Base-by-base conservation (phyloP, 92 coral and sea anemone genomes). In the Heliopora coerulea region DNA sequence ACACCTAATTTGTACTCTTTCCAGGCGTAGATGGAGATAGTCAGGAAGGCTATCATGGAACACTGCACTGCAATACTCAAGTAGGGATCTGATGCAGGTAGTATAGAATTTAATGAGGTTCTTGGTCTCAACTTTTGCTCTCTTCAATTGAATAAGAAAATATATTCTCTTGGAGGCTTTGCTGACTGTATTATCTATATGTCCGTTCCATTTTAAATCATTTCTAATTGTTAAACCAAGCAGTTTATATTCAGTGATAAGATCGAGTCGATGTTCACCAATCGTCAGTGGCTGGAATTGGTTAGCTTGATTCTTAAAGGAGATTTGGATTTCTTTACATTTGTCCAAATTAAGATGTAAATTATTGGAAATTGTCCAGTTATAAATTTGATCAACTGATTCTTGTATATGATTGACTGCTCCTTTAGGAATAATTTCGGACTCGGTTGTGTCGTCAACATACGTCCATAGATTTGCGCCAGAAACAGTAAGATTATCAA, bases 81-180 rank as follows among this genome's bases (percentile, higher is more conserved):
- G 23, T 11, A 32, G 24, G 2, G 68, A 62, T 34, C 49, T 32
- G 29, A 62, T 62, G 29, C 68, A 62, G 23, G 68, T 32, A n/a
- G 20, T 17, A 33, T 62, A 62, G 14, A 62, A 62, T 0, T 17
- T 32, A 32, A 62, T 27, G 24, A 62, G 48, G 6, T 62, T 25
- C 13, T n/a, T 34, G 5, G 21, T 24, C 10, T 62, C 27, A 2
- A 62, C 49, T 17, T 34, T 34, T 2, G 68, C 68, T 32, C 68
- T 32, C 28, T 62, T 62, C 2, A 62, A 27, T 34, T 62, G 68
- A 17, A 62, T 29, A 19, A 62, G 68, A 34, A 62, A 62, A 25
- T 62, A 62, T 8, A 62, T 17, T 62, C 49, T 62, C n/a, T 62
- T 62, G 27, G 49, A 32, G 15, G 49, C 68, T 62, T 44, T 62